Conservation (phyloP, 2,797 vertebrate genomes). For the Pipistrellus pipistrellus region DNA sequence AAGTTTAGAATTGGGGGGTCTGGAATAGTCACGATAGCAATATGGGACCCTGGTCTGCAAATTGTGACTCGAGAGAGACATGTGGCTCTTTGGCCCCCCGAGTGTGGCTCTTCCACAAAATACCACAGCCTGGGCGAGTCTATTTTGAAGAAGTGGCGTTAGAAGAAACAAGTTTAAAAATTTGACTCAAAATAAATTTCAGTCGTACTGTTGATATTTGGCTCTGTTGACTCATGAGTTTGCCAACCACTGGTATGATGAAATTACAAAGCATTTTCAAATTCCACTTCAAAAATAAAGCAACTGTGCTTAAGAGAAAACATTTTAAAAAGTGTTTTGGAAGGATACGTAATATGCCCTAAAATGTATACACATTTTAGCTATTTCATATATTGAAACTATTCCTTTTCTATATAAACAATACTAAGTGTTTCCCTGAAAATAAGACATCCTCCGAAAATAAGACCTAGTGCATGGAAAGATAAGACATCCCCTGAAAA, state of each 20-base stretch:
- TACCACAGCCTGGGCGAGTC: too few relatives aligned
- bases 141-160: too few relatives aligned
- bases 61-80: too few relatives aligned
- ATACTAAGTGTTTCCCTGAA: neutral
- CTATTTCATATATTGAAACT: neutral
- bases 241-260: neutral
- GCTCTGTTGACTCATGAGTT: too few relatives aligned
- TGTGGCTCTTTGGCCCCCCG: too few relatives aligned
- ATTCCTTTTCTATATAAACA: slow-evolving; percentile 29
- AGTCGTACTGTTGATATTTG: too few relatives aligned
- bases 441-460: too few relatives aligned
- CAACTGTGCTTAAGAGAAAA: slow-evolving; percentile 2
- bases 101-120: too few relatives aligned
- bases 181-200: too few relatives aligned
- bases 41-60: neutral
- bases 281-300: slow-evolving; percentile 4
- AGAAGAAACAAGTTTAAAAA: too few relatives aligned
- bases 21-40: neutral
- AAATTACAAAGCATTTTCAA: neutral
- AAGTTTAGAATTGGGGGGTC: neutral
- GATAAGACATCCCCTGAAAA: too few relatives aligned
- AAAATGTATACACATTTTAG: slow-evolving; percentile 24
- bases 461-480: too few relatives aligned
- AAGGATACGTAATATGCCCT: slow-evolving; percentile 3
- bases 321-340: neutral